Evolutionary conservation across 2,888 invertebrate species (phyloP), one percentile per base, ranked within the genome.

Genomic region (Halocaridina rubra): DNA sequence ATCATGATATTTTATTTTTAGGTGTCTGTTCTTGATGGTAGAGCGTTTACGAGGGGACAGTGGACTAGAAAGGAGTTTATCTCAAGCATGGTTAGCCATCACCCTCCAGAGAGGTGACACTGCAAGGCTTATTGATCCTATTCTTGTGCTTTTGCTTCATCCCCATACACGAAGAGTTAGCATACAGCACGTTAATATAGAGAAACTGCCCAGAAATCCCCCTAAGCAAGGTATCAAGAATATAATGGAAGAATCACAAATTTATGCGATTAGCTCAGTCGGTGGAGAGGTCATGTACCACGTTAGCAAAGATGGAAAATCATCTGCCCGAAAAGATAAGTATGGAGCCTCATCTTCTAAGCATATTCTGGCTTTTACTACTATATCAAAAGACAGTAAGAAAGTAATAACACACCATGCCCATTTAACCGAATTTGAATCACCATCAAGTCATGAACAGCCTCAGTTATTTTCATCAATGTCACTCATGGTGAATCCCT

Each of bases 251-350:
- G 91, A 92, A 89, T 90, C 91, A 8, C 95, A 94, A 89, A 94
- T 96, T 16, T 96, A 95, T 89, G 96, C 96, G 0, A 95, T 96
- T 64, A 96, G 96, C 89, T 95, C 94, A 67, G 95, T 95, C 32
- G 95, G 95, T 89, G 96, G 96, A 1, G 95, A 95, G 89, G 94
- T 96, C 3, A 94, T 93, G 89, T 94, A 93, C 89, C 93, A 94
- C 87, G 92, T 93, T 0, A 92, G 93, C 29, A 91, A 87, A 59
- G 88, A 86, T 85, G 88, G 81, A 89, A 89, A 89, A 89, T 88
- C 91, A 91, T 89, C 89, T 90, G 77, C 89, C 89, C 33, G 86
- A 74, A 53, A 88, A 85, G 85, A 82, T 46, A 87, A 81, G 64
- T 33, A 79, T 3, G 90, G 91, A 88, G 91, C 91, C 8, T 91